Evolutionary conservation across 1,140 invertebrate species (phyloP).

Genomic region (Lasaia peninsularis): DNA sequence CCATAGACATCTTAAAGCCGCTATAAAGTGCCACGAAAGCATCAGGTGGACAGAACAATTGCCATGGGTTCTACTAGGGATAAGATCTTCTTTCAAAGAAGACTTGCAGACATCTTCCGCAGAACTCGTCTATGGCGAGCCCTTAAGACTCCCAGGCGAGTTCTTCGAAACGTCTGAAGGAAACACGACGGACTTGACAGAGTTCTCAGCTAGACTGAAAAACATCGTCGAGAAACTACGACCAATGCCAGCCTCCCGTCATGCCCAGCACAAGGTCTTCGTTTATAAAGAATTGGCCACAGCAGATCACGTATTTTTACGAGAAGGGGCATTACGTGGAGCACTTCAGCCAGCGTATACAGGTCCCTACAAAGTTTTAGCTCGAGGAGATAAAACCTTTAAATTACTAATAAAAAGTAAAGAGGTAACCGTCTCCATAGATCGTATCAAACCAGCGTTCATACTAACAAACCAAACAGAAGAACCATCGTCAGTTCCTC

Average conservation of each 20-base stretch:
- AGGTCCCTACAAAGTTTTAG: constrained; percentile 23
- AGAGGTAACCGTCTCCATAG: neutral
- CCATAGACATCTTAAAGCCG: neutral
- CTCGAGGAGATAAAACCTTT: constrained; percentile 16
- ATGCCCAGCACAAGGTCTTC: neutral
- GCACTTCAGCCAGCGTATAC: constrained; percentile 6
- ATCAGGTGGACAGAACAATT: neutral
- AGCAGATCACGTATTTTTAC: neutral
- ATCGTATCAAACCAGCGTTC: constrained; percentile 1
- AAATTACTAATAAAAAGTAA: constrained; percentile 19
- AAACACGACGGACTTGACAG: neutral
- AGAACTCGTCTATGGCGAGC: constrained; percentile 16
- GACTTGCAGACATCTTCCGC: constrained; percentile 13
- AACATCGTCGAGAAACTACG: neutral
- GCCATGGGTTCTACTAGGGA: constrained; percentile 3
- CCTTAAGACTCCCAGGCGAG: constrained; percentile 6
- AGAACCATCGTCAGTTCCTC: no score
- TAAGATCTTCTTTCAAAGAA: constrained; percentile 6
- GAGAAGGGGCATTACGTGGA: neutral
- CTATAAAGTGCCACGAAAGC: neutral
- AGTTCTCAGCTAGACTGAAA: neutral
- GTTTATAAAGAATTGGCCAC: neutral
- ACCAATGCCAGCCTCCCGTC: neutral
- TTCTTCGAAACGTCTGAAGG: neutral
- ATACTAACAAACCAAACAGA: no score